Percentiles rank a stretch among this genome's conserved stretches.
These are phyloP conservation scores for Nycticebus coucang DNA, from an alignment of 2,113 vertebrate species.

Conservation along the genomic window DNA sequence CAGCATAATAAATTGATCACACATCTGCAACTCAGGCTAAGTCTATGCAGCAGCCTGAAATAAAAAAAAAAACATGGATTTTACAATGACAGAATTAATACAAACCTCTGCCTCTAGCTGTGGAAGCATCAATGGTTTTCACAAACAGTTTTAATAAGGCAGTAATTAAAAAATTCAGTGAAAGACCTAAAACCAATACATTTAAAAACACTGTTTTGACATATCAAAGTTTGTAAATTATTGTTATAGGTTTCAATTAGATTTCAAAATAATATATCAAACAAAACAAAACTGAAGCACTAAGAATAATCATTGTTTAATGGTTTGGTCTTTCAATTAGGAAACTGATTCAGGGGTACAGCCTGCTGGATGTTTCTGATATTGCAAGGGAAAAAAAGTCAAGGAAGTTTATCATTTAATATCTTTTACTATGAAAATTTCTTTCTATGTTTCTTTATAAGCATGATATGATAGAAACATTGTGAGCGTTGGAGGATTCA, in stretches of 20 bases:
- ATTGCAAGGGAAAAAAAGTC: slow-evolving; percentile 73
- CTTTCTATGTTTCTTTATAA: not conserved
- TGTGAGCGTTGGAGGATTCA: not conserved
- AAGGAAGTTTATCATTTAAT: not conserved
- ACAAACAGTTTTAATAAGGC: slow-evolving; percentile 9
- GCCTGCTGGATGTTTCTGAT: slow-evolving; percentile 81
- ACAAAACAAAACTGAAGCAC: not conserved
- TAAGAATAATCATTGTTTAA: slow-evolving; percentile 26
- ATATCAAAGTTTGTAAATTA: slow-evolving; percentile 13
- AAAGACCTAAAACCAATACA: not conserved
- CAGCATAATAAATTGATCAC: not conserved
- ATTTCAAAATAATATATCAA: not conserved
- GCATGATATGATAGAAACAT: not conserved
- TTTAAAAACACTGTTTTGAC: slow-evolving; percentile 20
- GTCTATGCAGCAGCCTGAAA: not conserved
- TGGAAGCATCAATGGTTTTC: slow-evolving; percentile 6
- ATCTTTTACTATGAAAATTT: not conserved
- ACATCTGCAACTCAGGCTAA: not conserved
- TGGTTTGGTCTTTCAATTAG: not conserved
- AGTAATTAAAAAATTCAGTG: slow-evolving; percentile 13
- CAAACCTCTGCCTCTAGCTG: not conserved
- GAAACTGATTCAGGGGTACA: slow-evolving; percentile 78
- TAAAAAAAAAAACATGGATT: not conserved
- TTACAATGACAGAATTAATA: not conserved
- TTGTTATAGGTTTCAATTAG: not conserved